Evolutionary conservation across 2,797 vertebrate genomes (phyloP).

Genomic region (Zenarchopterus dispar): DNA sequence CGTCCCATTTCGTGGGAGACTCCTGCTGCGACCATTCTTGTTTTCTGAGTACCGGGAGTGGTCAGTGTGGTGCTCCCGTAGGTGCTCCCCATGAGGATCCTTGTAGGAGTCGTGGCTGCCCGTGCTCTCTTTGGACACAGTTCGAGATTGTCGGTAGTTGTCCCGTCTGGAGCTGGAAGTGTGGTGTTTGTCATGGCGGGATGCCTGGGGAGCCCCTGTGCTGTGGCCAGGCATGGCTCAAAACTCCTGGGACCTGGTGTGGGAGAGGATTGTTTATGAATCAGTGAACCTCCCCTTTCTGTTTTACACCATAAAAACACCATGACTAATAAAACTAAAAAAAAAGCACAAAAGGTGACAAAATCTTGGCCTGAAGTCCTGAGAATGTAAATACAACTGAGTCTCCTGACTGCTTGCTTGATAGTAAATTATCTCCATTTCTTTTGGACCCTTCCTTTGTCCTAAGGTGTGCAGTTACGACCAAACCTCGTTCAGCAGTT

Average conservation of each 20-base stretch:
- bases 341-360: neutral
- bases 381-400: slow-evolving; percentile 39
- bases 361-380: no score
- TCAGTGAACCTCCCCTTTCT: neutral
- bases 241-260: slow-evolving; percentile 80
- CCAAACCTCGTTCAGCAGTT: slow-evolving; percentile 4
- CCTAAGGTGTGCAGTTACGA: neutral
- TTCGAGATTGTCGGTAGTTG: slow-evolving; percentile 65
- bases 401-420: slow-evolving; percentile 31
- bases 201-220: slow-evolving; percentile 78
- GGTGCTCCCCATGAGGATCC: slow-evolving; percentile 62
- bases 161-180: slow-evolving; percentile 63
- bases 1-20: slow-evolving; percentile 76
- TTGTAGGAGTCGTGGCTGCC: slow-evolving; percentile 80
- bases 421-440: slow-evolving; percentile 12
- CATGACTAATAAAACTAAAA: neutral
- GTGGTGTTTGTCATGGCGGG: slow-evolving; percentile 66
- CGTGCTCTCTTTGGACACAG: slow-evolving; percentile 63
- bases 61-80: slow-evolving; percentile 44
- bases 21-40: slow-evolving; percentile 64
- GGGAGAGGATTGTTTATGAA: slow-evolving; percentile 21
- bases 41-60: slow-evolving; percentile 55
- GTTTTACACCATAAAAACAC: slow-evolving; percentile 11
- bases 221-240: slow-evolving; percentile 92
- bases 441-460: slow-evolving; percentile 21